Percentiles rank a stretch among this genome's conserved stretches.
phyloP scores from a whole-genome alignment of 2,797 vertebrate species.

The Gymnothorax reevesii region DNA sequence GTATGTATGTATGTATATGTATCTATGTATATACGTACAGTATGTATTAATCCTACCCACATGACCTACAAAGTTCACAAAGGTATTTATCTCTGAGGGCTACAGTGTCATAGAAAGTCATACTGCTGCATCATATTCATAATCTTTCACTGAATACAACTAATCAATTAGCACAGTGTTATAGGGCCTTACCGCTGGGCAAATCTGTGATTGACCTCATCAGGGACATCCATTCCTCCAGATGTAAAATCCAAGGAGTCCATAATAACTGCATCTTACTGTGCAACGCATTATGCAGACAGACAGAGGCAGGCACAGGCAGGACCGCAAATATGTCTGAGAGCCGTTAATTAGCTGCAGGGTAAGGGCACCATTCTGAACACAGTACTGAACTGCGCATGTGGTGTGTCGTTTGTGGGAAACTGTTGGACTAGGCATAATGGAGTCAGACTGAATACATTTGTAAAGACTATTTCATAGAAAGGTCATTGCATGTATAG shows the following conservation, averaged over 20 bases:
- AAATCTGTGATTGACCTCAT: not conserved
- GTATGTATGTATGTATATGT: no score
- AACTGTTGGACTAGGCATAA: not conserved
- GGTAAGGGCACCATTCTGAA: not conserved
- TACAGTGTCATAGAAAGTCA: no score
- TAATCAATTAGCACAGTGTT: not conserved
- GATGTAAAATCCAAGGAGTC: not conserved
- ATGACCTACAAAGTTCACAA: no score
- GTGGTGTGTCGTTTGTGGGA: not conserved
- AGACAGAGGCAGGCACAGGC: not conserved
- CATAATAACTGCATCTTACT: slow-evolving; percentile 10
- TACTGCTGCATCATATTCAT: not conserved
- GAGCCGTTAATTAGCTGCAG: not conserved
- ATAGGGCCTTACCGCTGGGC: not conserved
- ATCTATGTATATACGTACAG: no score
- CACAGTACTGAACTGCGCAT: not conserved
- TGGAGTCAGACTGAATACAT: not conserved
- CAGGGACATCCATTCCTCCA: not conserved
- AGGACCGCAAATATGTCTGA: not conserved
- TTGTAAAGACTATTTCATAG: not conserved
- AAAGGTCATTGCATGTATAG: no score
- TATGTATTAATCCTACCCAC: no score
- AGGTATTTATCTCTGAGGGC: no score
- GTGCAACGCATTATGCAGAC: not conserved
- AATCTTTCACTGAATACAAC: not conserved